phyloP scores from a whole-genome alignment of 2,888 invertebrate species.

The Syrphus vitripennis region DNA sequence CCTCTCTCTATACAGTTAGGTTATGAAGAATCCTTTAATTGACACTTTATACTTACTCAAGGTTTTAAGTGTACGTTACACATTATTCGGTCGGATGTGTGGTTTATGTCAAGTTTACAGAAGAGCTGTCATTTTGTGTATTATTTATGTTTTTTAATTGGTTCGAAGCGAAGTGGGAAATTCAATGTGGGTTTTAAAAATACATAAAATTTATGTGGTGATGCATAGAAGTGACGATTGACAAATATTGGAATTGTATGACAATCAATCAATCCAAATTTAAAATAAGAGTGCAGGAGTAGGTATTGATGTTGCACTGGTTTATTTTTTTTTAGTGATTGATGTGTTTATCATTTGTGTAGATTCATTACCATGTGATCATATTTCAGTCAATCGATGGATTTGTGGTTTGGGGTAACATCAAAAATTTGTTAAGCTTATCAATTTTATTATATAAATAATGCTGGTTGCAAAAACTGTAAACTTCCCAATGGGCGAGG shows the following conservation, averaged over 20 bases:
- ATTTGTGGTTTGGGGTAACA: not conserved
- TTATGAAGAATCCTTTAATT: slow-evolving; percentile 52
- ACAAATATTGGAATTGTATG: slow-evolving; percentile 18
- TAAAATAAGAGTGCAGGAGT: not conserved
- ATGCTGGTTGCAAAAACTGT: not conserved
- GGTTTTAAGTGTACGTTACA: not conserved
- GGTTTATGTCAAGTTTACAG: slow-evolving; percentile 19
- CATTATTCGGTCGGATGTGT: slow-evolving; percentile 16
- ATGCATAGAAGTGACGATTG: slow-evolving; percentile 28
- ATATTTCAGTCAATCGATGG: not conserved
- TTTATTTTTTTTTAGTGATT: not conserved
- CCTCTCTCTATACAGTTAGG: not conserved
- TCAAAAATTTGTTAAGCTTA: too few species aligned
- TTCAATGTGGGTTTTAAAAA: slow-evolving; percentile 10
- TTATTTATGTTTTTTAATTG: slow-evolving; percentile 30
- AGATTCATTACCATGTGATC: not conserved
- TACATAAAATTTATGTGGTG: not conserved
- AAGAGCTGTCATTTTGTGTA: slow-evolving; percentile 24
- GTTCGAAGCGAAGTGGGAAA: not conserved
- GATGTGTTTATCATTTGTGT: not conserved
- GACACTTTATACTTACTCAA: slow-evolving; percentile 37
- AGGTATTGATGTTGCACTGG: not conserved
- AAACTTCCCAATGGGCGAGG: too few species aligned
- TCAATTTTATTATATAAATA: too few species aligned
- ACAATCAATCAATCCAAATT: slow-evolving; percentile 13